Evolutionary conservation across 1,140 invertebrate species (phyloP).

Genomic region (Lordiphosa clarofinis): DNA sequence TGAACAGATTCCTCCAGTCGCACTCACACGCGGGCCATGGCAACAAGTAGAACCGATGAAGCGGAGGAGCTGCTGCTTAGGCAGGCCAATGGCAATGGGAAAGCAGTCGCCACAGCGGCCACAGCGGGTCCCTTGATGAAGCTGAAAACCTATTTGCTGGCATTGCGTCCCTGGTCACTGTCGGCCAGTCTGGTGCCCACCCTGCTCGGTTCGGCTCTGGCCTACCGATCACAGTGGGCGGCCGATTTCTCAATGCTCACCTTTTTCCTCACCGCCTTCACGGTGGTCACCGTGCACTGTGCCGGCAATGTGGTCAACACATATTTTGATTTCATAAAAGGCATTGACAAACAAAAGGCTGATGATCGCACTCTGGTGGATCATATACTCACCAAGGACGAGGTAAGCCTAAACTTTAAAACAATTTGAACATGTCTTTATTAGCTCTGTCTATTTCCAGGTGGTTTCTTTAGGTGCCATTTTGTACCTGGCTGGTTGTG

Average conservation of each 20-base stretch:
- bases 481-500: constrained; percentile 91
- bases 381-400: constrained; percentile 85
- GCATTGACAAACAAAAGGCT: constrained; percentile 94
- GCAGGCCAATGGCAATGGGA: constrained; percentile 42
- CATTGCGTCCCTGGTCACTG: constrained; percentile 94
- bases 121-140: constrained; percentile 86
- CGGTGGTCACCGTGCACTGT: constrained; percentile 94
- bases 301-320: constrained; percentile 98
- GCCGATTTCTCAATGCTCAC: constrained; percentile 89
- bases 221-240: constrained; percentile 87
- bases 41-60: constrained; percentile 45
- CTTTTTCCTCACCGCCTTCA: constrained; percentile 90
- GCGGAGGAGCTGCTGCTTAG: constrained; percentile 16
- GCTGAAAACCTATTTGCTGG: constrained; percentile 91
- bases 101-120: constrained; percentile 6
- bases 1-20: constrained; percentile 11
- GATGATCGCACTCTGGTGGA: constrained; percentile 96
- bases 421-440: background rate
- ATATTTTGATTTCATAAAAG: constrained; percentile 96
- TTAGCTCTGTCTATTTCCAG: constrained; percentile 39
- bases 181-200: constrained; percentile 95
- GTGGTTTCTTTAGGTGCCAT: constrained; percentile 92
- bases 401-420: constrained; percentile 49
- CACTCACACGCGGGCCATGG: constrained; percentile 45
- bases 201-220: constrained; percentile 87